These are phyloP conservation scores for Eidolon dupreanum DNA, from an alignment of 2,797 vertebrate genomes.

Conservation along the genomic window DNA sequence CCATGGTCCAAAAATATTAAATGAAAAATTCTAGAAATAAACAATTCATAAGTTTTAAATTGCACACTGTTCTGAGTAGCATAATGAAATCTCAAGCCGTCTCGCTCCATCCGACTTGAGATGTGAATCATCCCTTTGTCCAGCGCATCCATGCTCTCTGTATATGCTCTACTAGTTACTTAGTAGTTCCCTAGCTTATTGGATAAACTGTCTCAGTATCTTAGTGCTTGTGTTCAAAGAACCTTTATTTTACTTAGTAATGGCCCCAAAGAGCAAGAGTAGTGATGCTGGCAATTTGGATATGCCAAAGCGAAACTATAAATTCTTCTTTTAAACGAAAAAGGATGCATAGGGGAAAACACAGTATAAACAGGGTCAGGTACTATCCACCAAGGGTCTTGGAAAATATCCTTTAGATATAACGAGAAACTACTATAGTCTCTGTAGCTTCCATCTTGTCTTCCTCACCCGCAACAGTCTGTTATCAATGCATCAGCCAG, in stretches of 20 bases:
- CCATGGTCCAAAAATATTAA: neutral
- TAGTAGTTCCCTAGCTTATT: neutral
- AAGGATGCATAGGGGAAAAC: neutral
- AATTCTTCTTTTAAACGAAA: neutral
- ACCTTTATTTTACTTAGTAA: neutral
- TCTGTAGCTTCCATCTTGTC: neutral
- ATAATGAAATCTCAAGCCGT: neutral
- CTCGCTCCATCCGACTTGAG: neutral
- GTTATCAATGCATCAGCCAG: neutral
- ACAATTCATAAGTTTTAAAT: neutral
- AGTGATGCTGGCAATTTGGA: neutral
- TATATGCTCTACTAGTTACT: neutral
- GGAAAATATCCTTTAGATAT: neutral
- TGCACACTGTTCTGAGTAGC: neutral
- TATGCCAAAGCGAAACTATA: neutral
- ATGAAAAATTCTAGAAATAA: neutral
- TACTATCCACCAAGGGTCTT: neutral
- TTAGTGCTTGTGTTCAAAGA: neutral
- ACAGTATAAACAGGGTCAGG: neutral
- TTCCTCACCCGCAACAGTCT: neutral
- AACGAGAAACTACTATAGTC: neutral
- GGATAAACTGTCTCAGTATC: neutral
- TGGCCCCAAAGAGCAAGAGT: neutral
- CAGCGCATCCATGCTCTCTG: neutral
- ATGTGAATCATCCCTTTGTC: neutral